These are phyloP conservation scores for Rhinoptilus africanus DNA, from an alignment of 2,113 vertebrate genomes.

Conservation along the genomic window DNA sequence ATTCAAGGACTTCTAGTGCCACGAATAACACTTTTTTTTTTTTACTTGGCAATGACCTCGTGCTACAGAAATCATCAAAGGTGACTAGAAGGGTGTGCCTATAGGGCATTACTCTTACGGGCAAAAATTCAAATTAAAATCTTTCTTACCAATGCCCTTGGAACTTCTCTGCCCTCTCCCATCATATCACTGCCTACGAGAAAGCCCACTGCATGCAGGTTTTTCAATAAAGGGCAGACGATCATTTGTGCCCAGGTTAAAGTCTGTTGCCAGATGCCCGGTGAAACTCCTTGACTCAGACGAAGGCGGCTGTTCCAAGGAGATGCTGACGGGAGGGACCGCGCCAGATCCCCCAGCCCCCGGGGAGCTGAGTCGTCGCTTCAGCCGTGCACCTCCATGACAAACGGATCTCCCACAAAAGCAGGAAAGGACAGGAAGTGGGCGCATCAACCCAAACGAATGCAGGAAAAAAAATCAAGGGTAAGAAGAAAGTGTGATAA, in stretches of 20 bases:
- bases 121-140: not conserved
- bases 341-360: not conserved
- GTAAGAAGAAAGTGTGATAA: not conserved
- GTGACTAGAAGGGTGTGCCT: not conserved
- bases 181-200: not conserved
- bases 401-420: not conserved
- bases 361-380: not conserved
- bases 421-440: not conserved
- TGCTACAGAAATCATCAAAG: not conserved
- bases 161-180: not conserved
- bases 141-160: not conserved
- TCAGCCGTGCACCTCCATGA: not conserved
- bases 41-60: not conserved
- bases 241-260: not conserved
- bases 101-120: not conserved
- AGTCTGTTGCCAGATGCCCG: not conserved
- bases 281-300: not conserved
- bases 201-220: not conserved
- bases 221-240: not conserved
- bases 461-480: not conserved
- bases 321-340: not conserved
- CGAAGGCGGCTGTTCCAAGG: fast-evolving
- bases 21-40: not conserved
- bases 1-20: not conserved
- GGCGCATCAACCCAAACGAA: not conserved